Evolutionary conservation across 2,888 invertebrate genomes (phyloP).

Genomic region (Drosophila kokeensis): DNA sequence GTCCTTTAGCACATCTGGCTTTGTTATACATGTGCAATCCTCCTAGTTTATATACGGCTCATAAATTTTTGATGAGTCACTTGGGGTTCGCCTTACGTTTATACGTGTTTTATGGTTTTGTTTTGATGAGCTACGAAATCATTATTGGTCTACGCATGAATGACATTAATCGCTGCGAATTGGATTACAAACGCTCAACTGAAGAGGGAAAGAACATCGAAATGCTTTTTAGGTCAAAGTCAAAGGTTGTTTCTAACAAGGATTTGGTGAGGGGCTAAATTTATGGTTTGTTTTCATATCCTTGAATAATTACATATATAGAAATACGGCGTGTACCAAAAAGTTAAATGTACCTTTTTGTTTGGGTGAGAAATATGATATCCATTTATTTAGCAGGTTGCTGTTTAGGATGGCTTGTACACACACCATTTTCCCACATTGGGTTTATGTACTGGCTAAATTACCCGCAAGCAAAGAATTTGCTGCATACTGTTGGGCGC

Average conservation of each 20-base stretch:
- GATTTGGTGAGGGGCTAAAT: background rate
- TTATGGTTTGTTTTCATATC: background rate
- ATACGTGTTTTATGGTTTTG: constrained; percentile 43
- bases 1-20: constrained; percentile 1
- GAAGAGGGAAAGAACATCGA: background rate
- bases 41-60: constrained; percentile 50
- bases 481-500: background rate
- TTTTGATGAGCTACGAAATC: constrained; percentile 62
- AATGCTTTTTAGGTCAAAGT: constrained; percentile 51
- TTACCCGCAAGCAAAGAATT: background rate
- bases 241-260: background rate
- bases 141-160: constrained; percentile 63
- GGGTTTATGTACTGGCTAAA: background rate
- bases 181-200: constrained; percentile 26
- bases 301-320: background rate
- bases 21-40: constrained; percentile 36
- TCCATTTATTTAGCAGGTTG: background rate
- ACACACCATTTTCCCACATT: background rate
- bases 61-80: constrained; percentile 73
- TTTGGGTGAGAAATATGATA: background rate
- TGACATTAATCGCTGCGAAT: constrained; percentile 48
- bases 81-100: constrained; percentile 31
- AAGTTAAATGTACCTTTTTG: background rate
- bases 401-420: background rate
- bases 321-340: background rate